Evolutionary conservation across 2,113 vertebrate genomes (phyloP).

Genomic region (Raja brachyura): DNA sequence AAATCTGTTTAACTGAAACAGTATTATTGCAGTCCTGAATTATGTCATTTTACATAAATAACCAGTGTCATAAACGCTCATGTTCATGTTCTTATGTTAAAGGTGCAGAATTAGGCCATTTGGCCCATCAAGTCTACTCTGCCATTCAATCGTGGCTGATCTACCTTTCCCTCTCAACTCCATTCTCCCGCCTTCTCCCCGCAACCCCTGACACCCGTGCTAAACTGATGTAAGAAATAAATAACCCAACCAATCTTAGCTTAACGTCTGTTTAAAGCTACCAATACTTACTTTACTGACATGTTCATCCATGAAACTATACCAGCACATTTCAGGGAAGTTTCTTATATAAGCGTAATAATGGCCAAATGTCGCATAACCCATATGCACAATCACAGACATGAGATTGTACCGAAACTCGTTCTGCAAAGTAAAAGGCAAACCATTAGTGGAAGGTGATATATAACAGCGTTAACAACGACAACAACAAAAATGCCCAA

Average conservation of each 20-base stretch:
- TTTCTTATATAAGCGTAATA: constrained; percentile 29
- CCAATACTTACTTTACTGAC: background rate
- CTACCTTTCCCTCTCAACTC: too few species aligned
- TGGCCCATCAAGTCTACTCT: too few species aligned
- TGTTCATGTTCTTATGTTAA: too few species aligned
- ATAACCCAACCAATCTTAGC: background rate
- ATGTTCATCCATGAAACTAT: background rate
- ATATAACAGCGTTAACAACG: background rate
- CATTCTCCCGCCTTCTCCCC: too few species aligned
- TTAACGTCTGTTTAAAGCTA: background rate
- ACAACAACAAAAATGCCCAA: background rate
- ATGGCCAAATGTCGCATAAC: background rate
- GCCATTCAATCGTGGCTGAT: too few species aligned
- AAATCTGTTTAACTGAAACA: too few species aligned
- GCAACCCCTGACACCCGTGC: too few species aligned
- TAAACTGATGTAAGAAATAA: background rate
- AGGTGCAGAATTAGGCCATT: too few species aligned
- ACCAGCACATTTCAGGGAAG: background rate
- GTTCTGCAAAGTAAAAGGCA: background rate
- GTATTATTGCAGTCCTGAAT: too few species aligned
- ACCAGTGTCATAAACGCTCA: background rate
- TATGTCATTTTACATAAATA: background rate
- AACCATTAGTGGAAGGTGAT: background rate
- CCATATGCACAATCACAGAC: constrained; percentile 19
- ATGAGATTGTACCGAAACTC: background rate